Evolutionary conservation across 2,113 vertebrate genomes (phyloP).

Genomic region (Anoura caudifer): DNA sequence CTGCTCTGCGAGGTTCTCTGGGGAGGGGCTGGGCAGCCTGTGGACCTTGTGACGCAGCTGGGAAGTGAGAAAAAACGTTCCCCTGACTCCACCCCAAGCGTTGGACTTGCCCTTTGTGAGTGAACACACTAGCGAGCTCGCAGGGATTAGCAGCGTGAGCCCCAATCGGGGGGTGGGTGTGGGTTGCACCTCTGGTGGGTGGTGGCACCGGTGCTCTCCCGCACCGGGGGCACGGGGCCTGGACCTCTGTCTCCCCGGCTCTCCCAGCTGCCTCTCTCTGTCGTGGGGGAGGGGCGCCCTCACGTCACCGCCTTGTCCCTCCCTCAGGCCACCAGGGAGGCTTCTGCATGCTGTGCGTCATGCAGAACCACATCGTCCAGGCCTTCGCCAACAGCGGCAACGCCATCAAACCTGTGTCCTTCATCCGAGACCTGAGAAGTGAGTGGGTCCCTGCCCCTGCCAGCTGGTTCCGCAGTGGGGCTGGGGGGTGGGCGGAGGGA

Average conservation of each 20-base stretch:
- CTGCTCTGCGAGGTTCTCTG: background rate
- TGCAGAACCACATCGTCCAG: conserved; percentile 97
- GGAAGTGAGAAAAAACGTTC: background rate
- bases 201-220: rapidly evolving
- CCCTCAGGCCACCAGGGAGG: conserved; percentile 90
- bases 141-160: no score
- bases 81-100: background rate
- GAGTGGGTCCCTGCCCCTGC: conserved; percentile 70
- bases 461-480: background rate
- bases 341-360: conserved; percentile 97
- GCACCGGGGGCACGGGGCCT: no score
- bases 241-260: no score
- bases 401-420: conserved; percentile 92
- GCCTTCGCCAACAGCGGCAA: conserved; percentile 96
- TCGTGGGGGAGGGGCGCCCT: no score
- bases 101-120: background rate
- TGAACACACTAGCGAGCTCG: rapidly evolving
- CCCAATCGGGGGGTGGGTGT: background rate
- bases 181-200: no score
- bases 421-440: conserved; percentile 96
- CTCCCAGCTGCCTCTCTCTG: no score
- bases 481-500: background rate
- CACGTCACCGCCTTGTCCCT: background rate
- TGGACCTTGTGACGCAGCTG: no score
- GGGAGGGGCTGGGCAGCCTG: no score